Base-by-base conservation (phyloP, 1,140 invertebrate genomes). In the Stegodyphus dumicola region DNA sequence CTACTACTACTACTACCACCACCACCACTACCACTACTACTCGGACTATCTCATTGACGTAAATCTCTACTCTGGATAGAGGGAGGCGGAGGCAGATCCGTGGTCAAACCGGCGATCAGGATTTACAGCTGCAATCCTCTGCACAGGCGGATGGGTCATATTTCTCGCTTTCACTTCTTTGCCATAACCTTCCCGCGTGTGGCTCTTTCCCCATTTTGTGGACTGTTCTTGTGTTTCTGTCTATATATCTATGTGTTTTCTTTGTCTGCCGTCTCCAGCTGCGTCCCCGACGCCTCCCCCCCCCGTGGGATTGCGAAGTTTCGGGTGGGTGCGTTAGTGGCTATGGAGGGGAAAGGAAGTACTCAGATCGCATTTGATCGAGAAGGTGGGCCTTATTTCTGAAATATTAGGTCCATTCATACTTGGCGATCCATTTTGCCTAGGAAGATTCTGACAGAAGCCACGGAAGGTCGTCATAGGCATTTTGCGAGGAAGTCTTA, bases 101-200 rank as follows among this genome's bases (percentile, higher is more conserved):
- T 83, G 79, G 79, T 83, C 79, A 83, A 66, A 74, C 60, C 56
- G 70, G n/a, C 79, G 73, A 84, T 76, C 81, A 69, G 81, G 81
- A 84, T 84, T 84, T 84, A 84, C 81, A 84, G 81, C 81, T 69
- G 81, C 81, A 84, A 84, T 84, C 81, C 81, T 83, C 79, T 66
- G 79, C 77, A 75, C 70, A 13, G 54, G 66, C 66, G 65, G 52
- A 84, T 84, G 81, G 81, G 17, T 84, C 81, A 84, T 84, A 84
- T 84, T 84, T 84, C 81, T 75, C 71, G 71, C 71, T 33, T 33
- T 33, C 33, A 15, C 53, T 75, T 51, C 70, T 56, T 69, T 65
- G 56, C 70, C 71, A 75, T 83, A 81, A 73, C 80, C 71, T 64
- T n/a, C 10, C 51, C 10, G 52, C 48, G 10, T 53, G 7, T 49